A percentile compares a stretch with the other conserved stretches of the same genome.
Evolutionary conservation across 2,113 vertebrate genomes (phyloP).

Genomic region (Spermophilus dauricus): DNA sequence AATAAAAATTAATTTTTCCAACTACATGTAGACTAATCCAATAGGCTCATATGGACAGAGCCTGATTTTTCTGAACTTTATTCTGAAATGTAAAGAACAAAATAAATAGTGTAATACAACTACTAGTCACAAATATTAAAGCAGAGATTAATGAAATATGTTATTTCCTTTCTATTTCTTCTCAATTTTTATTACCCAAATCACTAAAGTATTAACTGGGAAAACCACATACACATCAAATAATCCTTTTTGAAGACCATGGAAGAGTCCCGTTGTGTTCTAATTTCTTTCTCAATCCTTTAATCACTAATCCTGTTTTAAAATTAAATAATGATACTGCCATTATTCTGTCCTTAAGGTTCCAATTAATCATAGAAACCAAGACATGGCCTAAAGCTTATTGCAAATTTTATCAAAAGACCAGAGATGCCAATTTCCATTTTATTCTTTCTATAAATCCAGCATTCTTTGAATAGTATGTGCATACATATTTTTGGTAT

Average conservation of each 20-base stretch:
- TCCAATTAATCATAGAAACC: conserved; percentile 45
- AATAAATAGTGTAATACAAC: conserved; percentile 30
- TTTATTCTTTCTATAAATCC: not conserved
- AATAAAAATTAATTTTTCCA: conserved; percentile 20
- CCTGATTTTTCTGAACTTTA: conserved; percentile 16
- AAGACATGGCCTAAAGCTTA: not conserved
- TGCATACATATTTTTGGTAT: not conserved
- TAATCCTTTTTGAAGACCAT: not conserved
- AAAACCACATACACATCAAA: not conserved
- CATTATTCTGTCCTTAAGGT: conserved; percentile 29
- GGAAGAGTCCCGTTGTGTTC: not conserved
- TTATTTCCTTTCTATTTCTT: conserved; percentile 8
- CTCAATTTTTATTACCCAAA: conserved; percentile 32
- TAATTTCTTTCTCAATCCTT: conserved; percentile 38
- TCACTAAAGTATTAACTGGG: not conserved
- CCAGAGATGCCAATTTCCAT: not conserved
- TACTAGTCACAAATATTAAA: conserved; percentile 31
- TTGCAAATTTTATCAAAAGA: not conserved
- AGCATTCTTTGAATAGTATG: conserved; percentile 23
- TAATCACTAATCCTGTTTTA: not conserved
- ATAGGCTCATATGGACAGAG: not conserved
- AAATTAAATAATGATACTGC: conserved; percentile 35
- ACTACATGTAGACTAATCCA: not conserved
- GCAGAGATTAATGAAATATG: conserved; percentile 32
- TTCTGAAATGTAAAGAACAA: conserved; percentile 34